phyloP scores from a whole-genome alignment of 2,888 invertebrate genomes.

The Melieria omissa region DNA sequence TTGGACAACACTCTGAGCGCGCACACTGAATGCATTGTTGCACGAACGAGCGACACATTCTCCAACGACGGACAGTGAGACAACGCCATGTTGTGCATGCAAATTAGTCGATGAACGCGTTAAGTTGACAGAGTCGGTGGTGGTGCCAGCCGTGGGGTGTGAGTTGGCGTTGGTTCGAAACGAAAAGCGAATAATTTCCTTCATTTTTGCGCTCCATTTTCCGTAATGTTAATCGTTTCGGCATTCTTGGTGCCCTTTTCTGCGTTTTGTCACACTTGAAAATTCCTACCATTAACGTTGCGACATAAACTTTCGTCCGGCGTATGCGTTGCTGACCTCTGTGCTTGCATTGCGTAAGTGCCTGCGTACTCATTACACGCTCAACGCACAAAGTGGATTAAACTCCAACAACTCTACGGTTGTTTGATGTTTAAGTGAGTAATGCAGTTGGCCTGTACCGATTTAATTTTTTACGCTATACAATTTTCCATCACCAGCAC shows the following conservation, averaged over 20 bases:
- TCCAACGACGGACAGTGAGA: no score
- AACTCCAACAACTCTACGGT: no score
- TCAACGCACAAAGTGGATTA: not conserved
- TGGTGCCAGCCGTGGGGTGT: not conserved
- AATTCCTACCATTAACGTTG: no score
- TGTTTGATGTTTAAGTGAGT: no score
- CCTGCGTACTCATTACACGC: slow-evolving; percentile 30
- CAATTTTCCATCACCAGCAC: not conserved
- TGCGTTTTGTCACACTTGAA: not conserved
- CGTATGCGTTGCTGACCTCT: slow-evolving; percentile 8
- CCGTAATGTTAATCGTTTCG: slow-evolving; percentile 25
- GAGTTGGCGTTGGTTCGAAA: not conserved
- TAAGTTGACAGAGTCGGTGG: no score
- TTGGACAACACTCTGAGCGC: no score
- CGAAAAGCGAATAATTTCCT: slow-evolving; percentile 17
- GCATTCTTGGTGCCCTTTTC: not conserved
- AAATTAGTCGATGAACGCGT: no score
- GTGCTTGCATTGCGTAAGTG: slow-evolving; percentile 1
- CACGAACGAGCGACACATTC: no score
- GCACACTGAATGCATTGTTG: no score
- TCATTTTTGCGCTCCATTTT: slow-evolving; percentile 30
- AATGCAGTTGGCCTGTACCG: not conserved
- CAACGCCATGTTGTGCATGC: no score
- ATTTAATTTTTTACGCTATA: not conserved
- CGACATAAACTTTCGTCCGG: not conserved